These are phyloP conservation scores for Cyanoliseus patagonus DNA, from an alignment of 2,113 vertebrate species.

Conservation along the genomic window DNA sequence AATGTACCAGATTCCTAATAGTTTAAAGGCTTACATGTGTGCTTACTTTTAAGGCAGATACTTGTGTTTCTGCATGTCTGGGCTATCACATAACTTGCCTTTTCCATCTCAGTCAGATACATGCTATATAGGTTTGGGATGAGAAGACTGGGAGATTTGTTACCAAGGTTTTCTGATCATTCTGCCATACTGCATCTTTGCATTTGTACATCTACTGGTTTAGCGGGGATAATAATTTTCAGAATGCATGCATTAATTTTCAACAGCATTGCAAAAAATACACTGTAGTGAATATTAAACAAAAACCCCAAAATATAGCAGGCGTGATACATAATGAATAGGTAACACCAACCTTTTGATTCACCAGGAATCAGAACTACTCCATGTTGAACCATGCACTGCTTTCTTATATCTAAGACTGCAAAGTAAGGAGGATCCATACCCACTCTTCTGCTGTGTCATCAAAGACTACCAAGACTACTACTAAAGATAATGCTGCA, in stretches of 20 bases:
- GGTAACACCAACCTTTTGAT: neutral
- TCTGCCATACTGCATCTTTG: neutral
- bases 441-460: neutral
- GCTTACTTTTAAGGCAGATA: neutral
- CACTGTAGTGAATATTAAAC: neutral
- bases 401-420: neutral
- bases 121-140: neutral
- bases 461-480: neutral
- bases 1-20: neutral
- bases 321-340: neutral
- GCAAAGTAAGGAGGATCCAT: neutral
- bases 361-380: neutral
- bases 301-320: neutral
- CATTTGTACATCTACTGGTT: neutral
- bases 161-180: neutral
- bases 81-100: neutral
- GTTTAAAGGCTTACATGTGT: neutral
- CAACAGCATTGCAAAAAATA: neutral
- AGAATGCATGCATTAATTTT: neutral
- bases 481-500: neutral
- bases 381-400: neutral
- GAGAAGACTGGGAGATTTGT: neutral
- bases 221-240: neutral
- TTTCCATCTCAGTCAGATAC: neutral
- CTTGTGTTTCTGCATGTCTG: neutral